Evolutionary conservation across 2,113 vertebrate genomes (phyloP).

Genomic region (Diglossa brunneiventris): DNA sequence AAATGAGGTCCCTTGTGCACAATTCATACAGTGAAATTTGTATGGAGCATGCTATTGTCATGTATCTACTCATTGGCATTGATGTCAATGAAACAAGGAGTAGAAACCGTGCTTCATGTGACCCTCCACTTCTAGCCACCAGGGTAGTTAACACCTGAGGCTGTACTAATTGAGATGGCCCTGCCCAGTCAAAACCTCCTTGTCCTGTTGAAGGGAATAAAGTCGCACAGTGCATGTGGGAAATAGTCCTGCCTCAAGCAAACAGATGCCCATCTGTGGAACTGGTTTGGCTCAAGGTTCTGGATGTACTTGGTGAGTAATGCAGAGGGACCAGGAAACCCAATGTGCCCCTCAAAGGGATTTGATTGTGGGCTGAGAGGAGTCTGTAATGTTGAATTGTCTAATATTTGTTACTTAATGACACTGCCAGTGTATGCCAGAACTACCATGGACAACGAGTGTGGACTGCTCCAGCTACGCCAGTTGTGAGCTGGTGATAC

Average conservation of each 20-base stretch:
- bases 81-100: not conserved
- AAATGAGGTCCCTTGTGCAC: not conserved
- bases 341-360: not conserved
- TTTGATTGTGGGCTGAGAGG: not conserved
- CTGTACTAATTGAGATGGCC: not conserved
- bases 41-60: no score
- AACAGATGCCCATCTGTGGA: not conserved
- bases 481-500: not conserved
- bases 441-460: accelerated
- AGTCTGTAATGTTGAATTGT: not conserved
- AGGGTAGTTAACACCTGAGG: not conserved
- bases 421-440: not conserved
- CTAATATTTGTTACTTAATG: not conserved
- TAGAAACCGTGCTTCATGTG: not conserved
- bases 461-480: not conserved
- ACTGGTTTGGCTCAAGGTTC: not conserved
- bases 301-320: not conserved
- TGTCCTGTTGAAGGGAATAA: no score
- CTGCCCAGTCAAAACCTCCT: not conserved
- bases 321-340: not conserved
- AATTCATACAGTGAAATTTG: accelerated
- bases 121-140: accelerated
- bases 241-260: not conserved
- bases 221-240: not conserved
- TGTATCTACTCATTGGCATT: no score